These are phyloP conservation scores for Lasioglossum leucozonium DNA, from an alignment of 2,888 invertebrate species.

Conservation along the genomic window DNA sequence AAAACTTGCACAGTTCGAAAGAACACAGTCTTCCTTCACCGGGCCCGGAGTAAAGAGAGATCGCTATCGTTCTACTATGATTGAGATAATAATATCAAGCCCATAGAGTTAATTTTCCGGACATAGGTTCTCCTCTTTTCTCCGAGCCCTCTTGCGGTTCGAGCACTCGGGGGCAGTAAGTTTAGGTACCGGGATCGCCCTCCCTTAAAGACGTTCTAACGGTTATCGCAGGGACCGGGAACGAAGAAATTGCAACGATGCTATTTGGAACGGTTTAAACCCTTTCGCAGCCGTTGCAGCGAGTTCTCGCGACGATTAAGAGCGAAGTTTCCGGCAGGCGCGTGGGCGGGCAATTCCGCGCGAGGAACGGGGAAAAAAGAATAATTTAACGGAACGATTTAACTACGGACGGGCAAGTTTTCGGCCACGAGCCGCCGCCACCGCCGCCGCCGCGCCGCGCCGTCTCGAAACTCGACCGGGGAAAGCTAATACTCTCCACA, in stretches of 20 bases:
- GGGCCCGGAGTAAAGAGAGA: background rate
- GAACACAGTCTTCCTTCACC: background rate
- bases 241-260: slow-evolving; percentile 70
- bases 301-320: slow-evolving; percentile 72
- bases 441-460: no score
- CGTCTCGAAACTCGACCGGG: slow-evolving; percentile 29
- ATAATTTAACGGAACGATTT: slow-evolving; percentile 73
- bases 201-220: slow-evolving; percentile 54
- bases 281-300: slow-evolving; percentile 65
- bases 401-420: slow-evolving; percentile 66
- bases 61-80: background rate
- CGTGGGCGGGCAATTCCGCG: slow-evolving; percentile 38
- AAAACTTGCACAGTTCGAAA: background rate
- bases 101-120: background rate
- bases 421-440: slow-evolving; percentile 51
- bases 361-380: slow-evolving; percentile 41
- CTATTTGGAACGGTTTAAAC: slow-evolving; percentile 69
- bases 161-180: slow-evolving; percentile 32
- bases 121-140: background rate
- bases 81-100: background rate
- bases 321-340: slow-evolving; percentile 57
- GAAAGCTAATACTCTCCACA: slow-evolving; percentile 48
- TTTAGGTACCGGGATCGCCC: slow-evolving; percentile 15
- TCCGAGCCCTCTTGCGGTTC: background rate
- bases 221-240: slow-evolving; percentile 56